A percentile compares a stretch with the other conserved stretches of the same genome.
Conservation (phyloP, 2,113 vertebrate species). For the Zosterops japonicus region DNA sequence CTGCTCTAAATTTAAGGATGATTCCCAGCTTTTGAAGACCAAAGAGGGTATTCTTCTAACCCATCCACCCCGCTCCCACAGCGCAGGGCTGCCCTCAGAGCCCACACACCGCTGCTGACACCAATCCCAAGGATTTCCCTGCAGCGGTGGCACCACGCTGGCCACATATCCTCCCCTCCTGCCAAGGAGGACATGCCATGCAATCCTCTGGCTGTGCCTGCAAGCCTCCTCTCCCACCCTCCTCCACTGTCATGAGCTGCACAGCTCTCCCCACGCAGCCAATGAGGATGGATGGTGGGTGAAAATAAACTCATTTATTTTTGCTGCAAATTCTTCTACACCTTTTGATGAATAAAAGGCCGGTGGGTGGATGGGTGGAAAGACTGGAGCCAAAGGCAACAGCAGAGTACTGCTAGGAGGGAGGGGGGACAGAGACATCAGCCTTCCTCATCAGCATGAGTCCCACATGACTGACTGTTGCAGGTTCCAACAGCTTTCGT, state of each 20-base stretch:
- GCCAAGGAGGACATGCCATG: background rate
- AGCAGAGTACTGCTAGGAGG: background rate
- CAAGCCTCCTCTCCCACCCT: background rate
- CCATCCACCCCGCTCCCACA: background rate
- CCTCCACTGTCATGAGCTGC: background rate
- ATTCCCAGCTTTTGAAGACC: background rate
- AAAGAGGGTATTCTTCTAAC: background rate
- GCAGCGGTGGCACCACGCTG: fast-evolving
- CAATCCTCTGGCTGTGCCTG: background rate
- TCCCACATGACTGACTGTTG: background rate
- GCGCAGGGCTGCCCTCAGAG: background rate
- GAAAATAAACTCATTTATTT: slow-evolving; percentile 54
- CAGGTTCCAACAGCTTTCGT: background rate
- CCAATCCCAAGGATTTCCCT: fast-evolving
- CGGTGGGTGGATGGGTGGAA: slow-evolving; percentile 48
- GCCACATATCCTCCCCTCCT: background rate
- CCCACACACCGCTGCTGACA: fast-evolving
- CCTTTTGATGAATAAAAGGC: slow-evolving; percentile 38
- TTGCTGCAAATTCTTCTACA: slow-evolving; percentile 39
- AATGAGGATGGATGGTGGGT: background rate
- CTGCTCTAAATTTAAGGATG: background rate
- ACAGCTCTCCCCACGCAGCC: slow-evolving; percentile 2
- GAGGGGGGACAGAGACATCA: background rate
- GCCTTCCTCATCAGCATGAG: background rate
- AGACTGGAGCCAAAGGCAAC: slow-evolving; percentile 14